phyloP scores from a whole-genome alignment of 2,888 invertebrate species.

The Cephus sareptanus region DNA sequence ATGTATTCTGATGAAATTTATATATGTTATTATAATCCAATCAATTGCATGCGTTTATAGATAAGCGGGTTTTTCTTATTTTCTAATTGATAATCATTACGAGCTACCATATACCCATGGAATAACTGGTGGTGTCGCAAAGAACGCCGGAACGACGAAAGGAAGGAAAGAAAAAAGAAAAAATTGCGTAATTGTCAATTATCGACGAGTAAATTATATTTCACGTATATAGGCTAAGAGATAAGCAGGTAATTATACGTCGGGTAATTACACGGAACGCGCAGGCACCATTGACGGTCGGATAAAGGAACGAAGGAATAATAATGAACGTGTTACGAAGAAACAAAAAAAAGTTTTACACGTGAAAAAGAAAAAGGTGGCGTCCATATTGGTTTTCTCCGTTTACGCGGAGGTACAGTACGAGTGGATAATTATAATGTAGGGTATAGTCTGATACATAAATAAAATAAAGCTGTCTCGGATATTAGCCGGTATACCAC shows the following conservation, averaged over 20 bases:
- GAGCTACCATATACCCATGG: background rate
- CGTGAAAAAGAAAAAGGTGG: background rate
- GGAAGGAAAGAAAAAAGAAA: conserved; percentile 18
- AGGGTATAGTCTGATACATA: background rate
- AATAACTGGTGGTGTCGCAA: background rate
- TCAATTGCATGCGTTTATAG: background rate
- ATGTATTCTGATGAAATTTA: background rate
- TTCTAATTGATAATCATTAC: background rate
- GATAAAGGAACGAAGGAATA: background rate
- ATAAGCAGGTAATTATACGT: conserved; percentile 42
- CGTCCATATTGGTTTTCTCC: background rate
- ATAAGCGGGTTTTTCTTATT: background rate
- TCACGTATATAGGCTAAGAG: conserved; percentile 29
- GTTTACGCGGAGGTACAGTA: background rate
- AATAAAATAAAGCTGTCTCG: background rate
- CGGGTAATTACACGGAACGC: conserved; percentile 30
- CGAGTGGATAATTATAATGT: background rate
- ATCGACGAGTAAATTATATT: conserved; percentile 39
- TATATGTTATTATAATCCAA: background rate
- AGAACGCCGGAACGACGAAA: background rate
- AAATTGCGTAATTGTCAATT: conserved; percentile 48
- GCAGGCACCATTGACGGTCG: background rate
- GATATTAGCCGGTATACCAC: background rate
- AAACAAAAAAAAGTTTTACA: background rate
- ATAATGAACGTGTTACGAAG: background rate